phyloP scores from a whole-genome alignment of 2,888 invertebrate genomes.

The Mythimna loreyi region DNA sequence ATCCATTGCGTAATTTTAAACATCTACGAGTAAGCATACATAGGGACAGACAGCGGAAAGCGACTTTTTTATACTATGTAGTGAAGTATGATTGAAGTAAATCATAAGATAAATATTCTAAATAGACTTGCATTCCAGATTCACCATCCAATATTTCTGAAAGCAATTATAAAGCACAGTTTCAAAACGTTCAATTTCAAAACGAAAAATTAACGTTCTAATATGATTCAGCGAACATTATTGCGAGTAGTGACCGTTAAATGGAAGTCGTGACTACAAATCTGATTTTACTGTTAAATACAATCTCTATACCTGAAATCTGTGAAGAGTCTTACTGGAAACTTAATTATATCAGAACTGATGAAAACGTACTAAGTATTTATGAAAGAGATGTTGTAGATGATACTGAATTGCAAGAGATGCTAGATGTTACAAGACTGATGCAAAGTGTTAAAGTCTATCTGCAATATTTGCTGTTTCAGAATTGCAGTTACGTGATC shows the following conservation, averaged over 20 bases:
- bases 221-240: slow-evolving; percentile 49
- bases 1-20: too few relatives aligned
- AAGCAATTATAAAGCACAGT: slow-evolving; percentile 15
- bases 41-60: too few relatives aligned
- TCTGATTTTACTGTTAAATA: slow-evolving; percentile 40
- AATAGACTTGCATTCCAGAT: not conserved
- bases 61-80: too few relatives aligned
- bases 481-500: too few relatives aligned
- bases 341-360: slow-evolving; percentile 6
- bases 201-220: slow-evolving; percentile 33
- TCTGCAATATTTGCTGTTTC: too few relatives aligned
- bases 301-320: slow-evolving; percentile 20
- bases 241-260: slow-evolving; percentile 50
- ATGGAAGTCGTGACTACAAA: slow-evolving; percentile 48
- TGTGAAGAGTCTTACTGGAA: slow-evolving; percentile 8
- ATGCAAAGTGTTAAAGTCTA: too few relatives aligned
- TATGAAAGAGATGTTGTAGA: not conserved
- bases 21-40: too few relatives aligned
- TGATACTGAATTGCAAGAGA: not conserved
- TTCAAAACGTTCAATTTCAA: not conserved
- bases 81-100: too few relatives aligned
- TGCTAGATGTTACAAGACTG: not conserved
- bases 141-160: not conserved
- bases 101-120: not conserved
- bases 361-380: slow-evolving; percentile 4